Conservation (phyloP, 2,113 vertebrate genomes). For the Channa argus region DNA sequence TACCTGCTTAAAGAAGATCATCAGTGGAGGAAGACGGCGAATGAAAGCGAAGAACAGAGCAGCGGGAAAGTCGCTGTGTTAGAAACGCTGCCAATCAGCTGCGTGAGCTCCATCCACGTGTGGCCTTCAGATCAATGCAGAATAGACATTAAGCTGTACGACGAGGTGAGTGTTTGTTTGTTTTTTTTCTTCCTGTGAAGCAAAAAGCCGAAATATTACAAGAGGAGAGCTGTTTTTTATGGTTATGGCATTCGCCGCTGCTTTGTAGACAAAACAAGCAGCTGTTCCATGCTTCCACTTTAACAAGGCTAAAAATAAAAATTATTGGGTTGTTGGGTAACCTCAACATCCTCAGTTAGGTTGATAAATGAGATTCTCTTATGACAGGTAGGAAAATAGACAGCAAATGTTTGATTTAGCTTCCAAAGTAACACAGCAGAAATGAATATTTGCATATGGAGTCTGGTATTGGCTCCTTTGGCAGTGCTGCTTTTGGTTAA, state of each 20-base stretch:
- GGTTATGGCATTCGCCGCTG: too few relatives aligned
- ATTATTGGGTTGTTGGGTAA: too few relatives aligned
- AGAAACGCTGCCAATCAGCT: constrained; percentile 83
- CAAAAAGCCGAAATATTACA: background rate
- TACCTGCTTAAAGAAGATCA: constrained; percentile 83
- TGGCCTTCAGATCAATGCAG: constrained; percentile 84
- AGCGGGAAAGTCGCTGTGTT: constrained; percentile 65
- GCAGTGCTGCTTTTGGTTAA: background rate
- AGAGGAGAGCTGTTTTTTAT: background rate
- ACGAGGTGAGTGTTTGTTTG: constrained; percentile 85
- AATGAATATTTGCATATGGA: background rate
- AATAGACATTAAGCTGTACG: constrained; percentile 90
- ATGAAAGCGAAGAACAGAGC: constrained; percentile 27
- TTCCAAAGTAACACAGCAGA: background rate
- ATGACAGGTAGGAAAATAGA: background rate
- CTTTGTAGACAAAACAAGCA: background rate
- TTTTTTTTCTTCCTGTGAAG: background rate
- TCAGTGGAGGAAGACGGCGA: constrained; percentile 78
- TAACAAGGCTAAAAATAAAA: background rate
- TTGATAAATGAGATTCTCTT: background rate
- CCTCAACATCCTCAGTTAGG: too few relatives aligned
- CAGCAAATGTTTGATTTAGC: too few relatives aligned
- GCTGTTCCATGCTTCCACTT: constrained; percentile 4
- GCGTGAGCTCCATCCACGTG: constrained; percentile 86
- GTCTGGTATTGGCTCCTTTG: background rate